phyloP scores from a whole-genome alignment of 2,113 vertebrate species.

The Meleagris gallopavo region DNA sequence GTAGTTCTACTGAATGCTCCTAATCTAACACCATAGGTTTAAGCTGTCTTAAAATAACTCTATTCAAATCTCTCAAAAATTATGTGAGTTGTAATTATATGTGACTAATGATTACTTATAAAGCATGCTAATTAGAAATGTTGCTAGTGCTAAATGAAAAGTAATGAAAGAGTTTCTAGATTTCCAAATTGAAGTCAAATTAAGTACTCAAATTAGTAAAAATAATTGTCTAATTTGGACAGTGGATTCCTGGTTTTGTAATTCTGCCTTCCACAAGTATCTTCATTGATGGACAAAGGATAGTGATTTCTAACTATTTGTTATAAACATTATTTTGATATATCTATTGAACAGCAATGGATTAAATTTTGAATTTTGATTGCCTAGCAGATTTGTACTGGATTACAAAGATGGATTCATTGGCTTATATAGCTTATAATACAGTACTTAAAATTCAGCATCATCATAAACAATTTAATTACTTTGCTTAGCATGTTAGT shows the following conservation, averaged over 20 bases:
- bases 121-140: constrained; percentile 15
- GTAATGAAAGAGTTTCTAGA: neutral
- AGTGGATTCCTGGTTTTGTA: constrained; percentile 28
- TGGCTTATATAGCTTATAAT: constrained; percentile 27
- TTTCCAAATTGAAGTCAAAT: constrained; percentile 12
- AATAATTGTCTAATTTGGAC: constrained; percentile 34
- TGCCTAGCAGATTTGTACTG: constrained; percentile 26
- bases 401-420: constrained; percentile 14
- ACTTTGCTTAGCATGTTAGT: neutral
- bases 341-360: neutral
- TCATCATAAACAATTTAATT: constrained; percentile 5
- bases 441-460: constrained; percentile 16
- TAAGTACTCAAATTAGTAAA: constrained; percentile 22
- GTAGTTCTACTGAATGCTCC: neutral
- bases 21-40: neutral
- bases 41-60: neutral
- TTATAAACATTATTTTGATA: constrained; percentile 40
- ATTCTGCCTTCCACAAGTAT: neutral
- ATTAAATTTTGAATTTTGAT: constrained; percentile 49
- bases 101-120: constrained; percentile 23
- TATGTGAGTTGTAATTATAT: constrained; percentile 29
- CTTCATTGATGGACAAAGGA: neutral
- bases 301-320: constrained; percentile 21
- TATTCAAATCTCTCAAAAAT: neutral
- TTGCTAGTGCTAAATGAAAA: constrained; percentile 6